Base-by-base conservation (phyloP, 1,140 invertebrate species). In the Conopomorpha cramerella region DNA sequence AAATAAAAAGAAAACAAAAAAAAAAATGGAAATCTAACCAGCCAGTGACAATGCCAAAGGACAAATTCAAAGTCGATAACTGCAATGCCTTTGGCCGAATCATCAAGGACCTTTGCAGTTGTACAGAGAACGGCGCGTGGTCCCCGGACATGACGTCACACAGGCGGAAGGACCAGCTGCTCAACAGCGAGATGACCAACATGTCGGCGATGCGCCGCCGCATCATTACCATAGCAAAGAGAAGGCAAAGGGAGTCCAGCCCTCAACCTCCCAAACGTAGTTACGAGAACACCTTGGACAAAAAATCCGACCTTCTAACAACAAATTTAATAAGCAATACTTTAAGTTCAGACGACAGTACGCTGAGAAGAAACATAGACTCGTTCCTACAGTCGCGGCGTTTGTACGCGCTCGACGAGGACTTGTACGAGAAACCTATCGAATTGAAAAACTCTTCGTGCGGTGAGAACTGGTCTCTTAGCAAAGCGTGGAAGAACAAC, bases 41-140 rank as follows among this genome's bases (percentile, higher is more conserved):
- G 11, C 3, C 31, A 33, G 8, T 16, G 39, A 70, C 51, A 43
- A 77, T 73, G 68, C 51, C 67, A 26, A 76, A 57, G 43, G 66
- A 55, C 39, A 43, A 57, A 17, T 42, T 57, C 2, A 58, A 59
- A 23, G 55, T 58, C 30, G 64, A 65, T 16, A 65, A 57, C 49
- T 79, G 74, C 38, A 66, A 59, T 25, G 63, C 71, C 8, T 59
- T 78, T 41, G 71, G 64, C 16, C 58, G 73, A 34, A 53, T 77
- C 14, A 47, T 79, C 12, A 79, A 77, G 39, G 73, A 78, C 43
- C 66, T 78, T 38, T 79, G 77, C 41, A 77, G 74, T 41, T 79
- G 77, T 36, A 67, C 73, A 0, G 73, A 78, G 39, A 68, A 74
- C 53, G 74, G 63, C 15, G 64, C 68, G 16, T 78, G 77, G 77